Evolutionary conservation across 2,113 vertebrate species (phyloP).

Genomic region (Crocuta crocuta): DNA sequence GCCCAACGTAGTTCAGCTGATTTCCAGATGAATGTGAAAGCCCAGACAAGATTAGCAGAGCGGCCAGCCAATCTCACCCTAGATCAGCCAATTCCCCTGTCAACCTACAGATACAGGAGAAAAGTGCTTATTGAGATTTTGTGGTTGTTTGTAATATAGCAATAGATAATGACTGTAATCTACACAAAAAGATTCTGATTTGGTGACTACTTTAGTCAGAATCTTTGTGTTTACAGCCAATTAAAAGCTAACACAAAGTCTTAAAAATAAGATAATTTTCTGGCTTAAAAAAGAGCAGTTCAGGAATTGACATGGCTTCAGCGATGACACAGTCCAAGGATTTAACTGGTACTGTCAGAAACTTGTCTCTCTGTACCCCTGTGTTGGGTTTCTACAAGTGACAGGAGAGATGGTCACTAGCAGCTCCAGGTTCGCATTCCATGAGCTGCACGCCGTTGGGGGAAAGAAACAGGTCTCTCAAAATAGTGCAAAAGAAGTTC

Average conservation of each 20-base stretch:
- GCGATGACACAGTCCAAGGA: background rate
- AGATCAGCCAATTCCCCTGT: background rate
- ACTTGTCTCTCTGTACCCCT: background rate
- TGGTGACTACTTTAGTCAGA: background rate
- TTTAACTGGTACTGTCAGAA: background rate
- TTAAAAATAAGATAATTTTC: background rate
- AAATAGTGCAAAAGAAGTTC: background rate
- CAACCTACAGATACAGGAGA: background rate
- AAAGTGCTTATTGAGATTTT: constrained; percentile 13
- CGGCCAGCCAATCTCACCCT: background rate
- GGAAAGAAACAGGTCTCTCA: background rate
- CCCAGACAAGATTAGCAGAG: background rate
- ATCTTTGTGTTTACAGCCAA: background rate
- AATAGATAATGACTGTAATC: background rate
- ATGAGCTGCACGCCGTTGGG: background rate
- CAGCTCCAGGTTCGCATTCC: background rate
- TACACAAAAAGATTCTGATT: background rate
- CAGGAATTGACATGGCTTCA: background rate
- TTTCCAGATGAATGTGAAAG: background rate
- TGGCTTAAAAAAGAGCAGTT: background rate
- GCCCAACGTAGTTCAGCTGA: background rate
- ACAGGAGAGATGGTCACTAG: background rate
- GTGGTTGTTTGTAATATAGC: background rate
- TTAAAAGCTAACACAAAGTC: background rate
- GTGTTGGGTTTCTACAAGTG: background rate